Evolutionary conservation across 2,797 vertebrate species (phyloP).

Genomic region (Rallus crepitans): DNA sequence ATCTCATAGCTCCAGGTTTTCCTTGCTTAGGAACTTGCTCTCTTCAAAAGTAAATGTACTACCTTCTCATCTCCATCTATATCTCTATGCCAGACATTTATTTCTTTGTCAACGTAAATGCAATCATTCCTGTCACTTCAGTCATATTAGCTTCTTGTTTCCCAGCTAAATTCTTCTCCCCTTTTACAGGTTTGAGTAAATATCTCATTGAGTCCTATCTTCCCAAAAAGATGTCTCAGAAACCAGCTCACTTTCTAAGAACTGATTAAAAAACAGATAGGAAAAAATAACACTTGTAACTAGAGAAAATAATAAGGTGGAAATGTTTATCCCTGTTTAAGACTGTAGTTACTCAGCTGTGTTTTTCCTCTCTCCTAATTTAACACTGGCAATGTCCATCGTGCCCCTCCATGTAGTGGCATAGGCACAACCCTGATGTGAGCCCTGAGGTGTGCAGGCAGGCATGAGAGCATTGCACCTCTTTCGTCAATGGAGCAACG

Average conservation of each 20-base stretch:
- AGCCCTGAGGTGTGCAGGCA: neutral
- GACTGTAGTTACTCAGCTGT: neutral
- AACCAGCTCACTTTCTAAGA: neutral
- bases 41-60: neutral
- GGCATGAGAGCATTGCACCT: neutral
- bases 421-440: rapidly evolving
- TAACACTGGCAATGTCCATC: rapidly evolving
- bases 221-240: neutral
- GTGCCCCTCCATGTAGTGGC: neutral
- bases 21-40: neutral
- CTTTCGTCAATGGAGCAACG: neutral
- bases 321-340: neutral
- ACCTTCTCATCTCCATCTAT: neutral
- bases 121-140: neutral
- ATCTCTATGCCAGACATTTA: neutral
- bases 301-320: neutral
- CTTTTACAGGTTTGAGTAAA: neutral
- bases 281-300: neutral
- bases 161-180: neutral
- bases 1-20: neutral
- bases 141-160: neutral
- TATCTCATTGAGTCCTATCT: neutral
- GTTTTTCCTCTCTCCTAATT: neutral
- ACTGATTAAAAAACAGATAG: neutral
- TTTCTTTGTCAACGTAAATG: neutral